Evolutionary conservation across 92 coral and sea anemone species (phyloP), one percentile per base, ranked within the genome.

Genomic region (Umimayanthus chanpuru): DNA sequence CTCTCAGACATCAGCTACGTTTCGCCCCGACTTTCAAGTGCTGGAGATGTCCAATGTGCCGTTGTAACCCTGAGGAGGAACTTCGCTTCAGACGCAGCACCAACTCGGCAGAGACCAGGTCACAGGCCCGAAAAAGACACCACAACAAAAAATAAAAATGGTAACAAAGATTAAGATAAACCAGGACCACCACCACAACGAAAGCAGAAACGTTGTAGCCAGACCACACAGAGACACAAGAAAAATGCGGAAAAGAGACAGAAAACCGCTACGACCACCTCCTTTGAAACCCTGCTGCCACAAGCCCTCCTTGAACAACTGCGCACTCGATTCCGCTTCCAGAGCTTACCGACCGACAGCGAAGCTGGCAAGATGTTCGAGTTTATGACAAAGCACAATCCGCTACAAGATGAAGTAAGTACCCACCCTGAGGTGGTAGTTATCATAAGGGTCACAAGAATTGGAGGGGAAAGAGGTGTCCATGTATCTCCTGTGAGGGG

Each of bases 281-380:
- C 79, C 53, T 74, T 74, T 38, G 79, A 74, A 74, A 50, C 79
- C 50, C 79, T 74, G n/a, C 50, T 74, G 9, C 43, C 43, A 29
- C 3, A 0, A 74, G 50, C 49, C 25, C 50, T 74, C 38, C 43
- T 74, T 38, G 43, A 74, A 74, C 50, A 74, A 74, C 79, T 74
- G 50, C 43, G 49, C 79, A 74, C 50, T 38, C 43, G 79, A 32
- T 74, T 74, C 79, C 79, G 11, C 79, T 74, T 74, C 79, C 43
- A 74, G 79, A 74, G 79, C 50, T 30, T 74, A n/a, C 79, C 79
- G 79, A 74, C 79, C 79, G 79, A 74, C 79, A 38, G 50, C 43
- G 79, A 74, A 74, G 79, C 50, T 74, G 16, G 79, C 79, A 74
- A 74, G 79, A 74, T 74, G 39, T 18, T 68, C 28, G 74, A 68